Percentiles rank a stretch among this genome's conserved stretches.
These are phyloP conservation scores for Chelonus insularis DNA, from an alignment of 1,140 invertebrate genomes.

Conservation along the genomic window DNA sequence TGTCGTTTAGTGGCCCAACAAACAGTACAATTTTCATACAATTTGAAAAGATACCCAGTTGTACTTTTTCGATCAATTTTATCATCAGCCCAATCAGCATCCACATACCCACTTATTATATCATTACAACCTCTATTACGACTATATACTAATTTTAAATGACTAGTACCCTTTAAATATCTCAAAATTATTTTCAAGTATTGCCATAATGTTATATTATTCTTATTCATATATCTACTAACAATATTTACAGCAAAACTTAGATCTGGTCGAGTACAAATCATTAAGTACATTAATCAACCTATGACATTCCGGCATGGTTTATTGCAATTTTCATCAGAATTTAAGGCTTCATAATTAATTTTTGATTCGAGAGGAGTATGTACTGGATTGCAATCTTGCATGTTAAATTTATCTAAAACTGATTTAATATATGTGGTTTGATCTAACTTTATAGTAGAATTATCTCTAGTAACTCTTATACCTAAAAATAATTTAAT, in stretches of 20 bases:
- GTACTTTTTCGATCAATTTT: not conserved
- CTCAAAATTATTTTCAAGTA: conserved; percentile 38
- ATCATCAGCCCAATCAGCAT: conserved; percentile 6
- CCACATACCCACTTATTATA: conserved; percentile 23
- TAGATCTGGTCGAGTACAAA: conserved; percentile 27
- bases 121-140: not conserved
- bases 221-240: conserved; percentile 25
- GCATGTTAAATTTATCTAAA: conserved; percentile 29
- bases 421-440: conserved; percentile 22
- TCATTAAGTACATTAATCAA: too few relatives aligned
- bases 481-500: conserved; percentile 34
- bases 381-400: conserved; percentile 18
- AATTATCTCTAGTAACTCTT: conserved; percentile 18
- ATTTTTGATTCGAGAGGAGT: conserved; percentile 28
- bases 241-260: conserved; percentile 3
- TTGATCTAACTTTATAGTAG: conserved; percentile 17
- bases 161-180: conserved; percentile 41
- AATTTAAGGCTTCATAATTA: conserved; percentile 14
- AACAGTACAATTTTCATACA: not conserved
- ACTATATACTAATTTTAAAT: conserved; percentile 40
- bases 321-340: conserved; percentile 15
- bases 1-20: conserved; percentile 6
- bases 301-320: conserved; percentile 24
- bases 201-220: conserved; percentile 36
- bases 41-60: conserved; percentile 3